Conservation (phyloP, 2,888 invertebrate genomes). For the Parnassius smintheus region DNA sequence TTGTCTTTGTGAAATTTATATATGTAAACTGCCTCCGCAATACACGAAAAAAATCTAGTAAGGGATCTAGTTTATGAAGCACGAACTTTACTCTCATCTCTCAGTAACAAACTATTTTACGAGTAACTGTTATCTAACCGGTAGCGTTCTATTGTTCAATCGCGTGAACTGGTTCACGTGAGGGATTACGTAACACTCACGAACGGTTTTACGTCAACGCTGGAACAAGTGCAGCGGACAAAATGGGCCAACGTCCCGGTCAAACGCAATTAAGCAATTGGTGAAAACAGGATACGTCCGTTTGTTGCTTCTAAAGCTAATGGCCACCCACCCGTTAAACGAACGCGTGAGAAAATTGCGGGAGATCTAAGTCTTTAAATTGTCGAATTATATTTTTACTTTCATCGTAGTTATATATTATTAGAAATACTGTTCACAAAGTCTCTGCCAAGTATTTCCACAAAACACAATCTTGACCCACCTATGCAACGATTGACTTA, state of each 20-base stretch:
- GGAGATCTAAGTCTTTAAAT: too few species aligned
- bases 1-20: too few species aligned
- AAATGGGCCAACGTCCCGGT: conserved; percentile 40
- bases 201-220: conserved; percentile 1
- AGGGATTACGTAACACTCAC: conserved; percentile 3
- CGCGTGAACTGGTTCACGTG: conserved; percentile 7
- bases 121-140: background rate
- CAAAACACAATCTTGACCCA: too few species aligned
- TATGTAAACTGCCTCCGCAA: too few species aligned
- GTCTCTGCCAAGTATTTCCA: too few species aligned
- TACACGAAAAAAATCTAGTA: too few species aligned
- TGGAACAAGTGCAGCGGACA: background rate
- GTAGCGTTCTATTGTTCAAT: background rate
- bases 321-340: conserved; percentile 29
- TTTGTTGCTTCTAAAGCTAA: conserved; percentile 30
- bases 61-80: too few species aligned
- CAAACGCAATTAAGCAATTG: conserved; percentile 50
- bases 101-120: background rate
- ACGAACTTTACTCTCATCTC: too few species aligned
- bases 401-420: too few species aligned
- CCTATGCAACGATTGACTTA: too few species aligned
- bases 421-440: too few species aligned
- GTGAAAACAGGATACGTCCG: conserved; percentile 47
- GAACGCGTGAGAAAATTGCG: conserved; percentile 17
- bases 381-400: too few species aligned